These are phyloP conservation scores for Chloroceryle inda DNA, from an alignment of 2,797 vertebrate genomes.

Conservation along the genomic window DNA sequence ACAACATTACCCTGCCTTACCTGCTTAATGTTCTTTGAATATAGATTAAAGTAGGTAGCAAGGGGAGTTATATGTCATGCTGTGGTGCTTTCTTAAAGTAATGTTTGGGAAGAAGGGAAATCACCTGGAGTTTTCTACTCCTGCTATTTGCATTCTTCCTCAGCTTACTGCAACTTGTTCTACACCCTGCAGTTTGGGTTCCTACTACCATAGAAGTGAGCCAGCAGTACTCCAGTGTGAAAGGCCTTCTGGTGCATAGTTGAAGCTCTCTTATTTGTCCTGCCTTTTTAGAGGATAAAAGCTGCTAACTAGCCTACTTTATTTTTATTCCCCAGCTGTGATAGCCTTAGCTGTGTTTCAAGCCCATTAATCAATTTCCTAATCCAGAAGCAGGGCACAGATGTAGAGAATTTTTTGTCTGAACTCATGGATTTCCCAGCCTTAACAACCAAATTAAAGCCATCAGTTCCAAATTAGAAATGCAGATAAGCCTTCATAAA, in stretches of 20 bases:
- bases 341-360: constrained; percentile 14
- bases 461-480: neutral
- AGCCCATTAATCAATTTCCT: neutral
- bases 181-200: neutral
- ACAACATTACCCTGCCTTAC: constrained; percentile 22
- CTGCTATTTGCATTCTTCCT: constrained; percentile 21
- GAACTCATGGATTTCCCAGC: neutral
- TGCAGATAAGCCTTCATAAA: neutral
- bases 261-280: constrained; percentile 12
- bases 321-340: constrained; percentile 32
- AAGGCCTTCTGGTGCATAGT: neutral
- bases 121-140: neutral
- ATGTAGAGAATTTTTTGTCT: neutral
- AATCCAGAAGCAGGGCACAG: neutral
- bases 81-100: constrained; percentile 42
- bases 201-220: neutral
- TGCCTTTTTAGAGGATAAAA: constrained; percentile 20
- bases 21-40: constrained; percentile 46
- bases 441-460: neutral
- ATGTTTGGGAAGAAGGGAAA: constrained; percentile 13
- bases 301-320: constrained; percentile 7
- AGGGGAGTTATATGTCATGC: constrained; percentile 24
- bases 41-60: constrained; percentile 29
- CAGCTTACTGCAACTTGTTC: neutral
- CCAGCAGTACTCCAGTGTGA: neutral